Evolutionary conservation across 1,140 invertebrate genomes (phyloP).

Genomic region (Asbolus verrucosus): DNA sequence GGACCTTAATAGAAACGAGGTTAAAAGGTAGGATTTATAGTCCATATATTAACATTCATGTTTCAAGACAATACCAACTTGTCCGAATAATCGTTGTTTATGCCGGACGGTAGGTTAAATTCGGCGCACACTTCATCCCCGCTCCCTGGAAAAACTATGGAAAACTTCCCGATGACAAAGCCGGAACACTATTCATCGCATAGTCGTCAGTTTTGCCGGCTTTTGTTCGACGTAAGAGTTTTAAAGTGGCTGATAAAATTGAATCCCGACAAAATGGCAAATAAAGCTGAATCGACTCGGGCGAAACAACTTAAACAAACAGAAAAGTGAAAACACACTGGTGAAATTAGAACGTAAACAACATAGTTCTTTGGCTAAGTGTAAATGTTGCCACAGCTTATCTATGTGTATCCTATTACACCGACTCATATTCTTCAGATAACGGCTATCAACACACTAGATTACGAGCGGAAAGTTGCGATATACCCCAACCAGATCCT

Average conservation of each 20-base stretch:
- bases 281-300: slow-evolving; percentile 35
- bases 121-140: too few relatives aligned
- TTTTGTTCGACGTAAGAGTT: slow-evolving; percentile 29
- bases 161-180: background rate
- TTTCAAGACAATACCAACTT: slow-evolving; percentile 35
- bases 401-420: slow-evolving; percentile 47
- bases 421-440: slow-evolving; percentile 47
- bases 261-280: slow-evolving; percentile 36
- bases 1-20: slow-evolving; percentile 42
- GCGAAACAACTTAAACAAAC: slow-evolving; percentile 36
- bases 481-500: slow-evolving; percentile 18
- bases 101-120: too few relatives aligned
- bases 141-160: background rate
- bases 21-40: slow-evolving; percentile 43
- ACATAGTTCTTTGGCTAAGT: slow-evolving; percentile 47
- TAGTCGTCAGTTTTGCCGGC: slow-evolving; percentile 2
- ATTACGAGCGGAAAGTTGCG: slow-evolving; percentile 31
- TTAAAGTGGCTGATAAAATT: slow-evolving; percentile 38
- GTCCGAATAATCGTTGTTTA: slow-evolving; percentile 33
- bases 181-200: slow-evolving; percentile 6
- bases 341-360: slow-evolving; percentile 46
- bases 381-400: slow-evolving; percentile 48
- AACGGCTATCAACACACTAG: slow-evolving; percentile 45
- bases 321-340: slow-evolving; percentile 39
- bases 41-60: slow-evolving; percentile 45